A percentile compares a stretch with the other conserved stretches of the same genome.
Conservation (phyloP, 23 tunicate genomes). For the Trididemnum nubilum region DNA sequence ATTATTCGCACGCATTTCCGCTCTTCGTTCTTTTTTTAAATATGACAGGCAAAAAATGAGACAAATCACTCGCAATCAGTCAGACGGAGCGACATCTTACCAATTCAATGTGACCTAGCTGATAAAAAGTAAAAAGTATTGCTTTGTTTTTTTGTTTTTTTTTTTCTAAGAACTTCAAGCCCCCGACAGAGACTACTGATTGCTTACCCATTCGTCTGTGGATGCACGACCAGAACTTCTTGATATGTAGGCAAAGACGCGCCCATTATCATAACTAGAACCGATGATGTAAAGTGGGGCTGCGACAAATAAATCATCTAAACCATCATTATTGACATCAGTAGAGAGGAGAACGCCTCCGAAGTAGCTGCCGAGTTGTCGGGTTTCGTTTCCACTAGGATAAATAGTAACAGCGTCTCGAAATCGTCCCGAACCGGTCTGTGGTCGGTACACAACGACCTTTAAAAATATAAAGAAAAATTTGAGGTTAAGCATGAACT, state of each 20-base stretch:
- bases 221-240: not conserved
- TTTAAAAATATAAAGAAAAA: too few relatives aligned
- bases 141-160: too few relatives aligned
- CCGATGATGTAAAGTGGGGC: constrained; percentile 53
- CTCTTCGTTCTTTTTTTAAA: too few relatives aligned
- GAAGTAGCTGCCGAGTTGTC: constrained; percentile 72
- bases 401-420: constrained; percentile 34
- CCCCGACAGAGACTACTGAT: too few relatives aligned
- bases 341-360: constrained; percentile 62
- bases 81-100: too few relatives aligned
- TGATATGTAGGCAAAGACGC: constrained; percentile 44
- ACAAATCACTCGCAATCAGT: too few relatives aligned
- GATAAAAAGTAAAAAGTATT: too few relatives aligned
- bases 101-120: too few relatives aligned
- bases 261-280: constrained; percentile 42
- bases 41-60: too few relatives aligned
- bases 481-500: too few relatives aligned
- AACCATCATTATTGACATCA: constrained; percentile 49
- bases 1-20: too few relatives aligned
- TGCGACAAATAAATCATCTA: constrained; percentile 60
- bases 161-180: too few relatives aligned
- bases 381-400: constrained; percentile 3
- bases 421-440: not conserved
- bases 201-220: not conserved
- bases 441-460: constrained; percentile 70